Conservation (phyloP, 1,140 invertebrate genomes). For the Hylaeus volcanicus region DNA sequence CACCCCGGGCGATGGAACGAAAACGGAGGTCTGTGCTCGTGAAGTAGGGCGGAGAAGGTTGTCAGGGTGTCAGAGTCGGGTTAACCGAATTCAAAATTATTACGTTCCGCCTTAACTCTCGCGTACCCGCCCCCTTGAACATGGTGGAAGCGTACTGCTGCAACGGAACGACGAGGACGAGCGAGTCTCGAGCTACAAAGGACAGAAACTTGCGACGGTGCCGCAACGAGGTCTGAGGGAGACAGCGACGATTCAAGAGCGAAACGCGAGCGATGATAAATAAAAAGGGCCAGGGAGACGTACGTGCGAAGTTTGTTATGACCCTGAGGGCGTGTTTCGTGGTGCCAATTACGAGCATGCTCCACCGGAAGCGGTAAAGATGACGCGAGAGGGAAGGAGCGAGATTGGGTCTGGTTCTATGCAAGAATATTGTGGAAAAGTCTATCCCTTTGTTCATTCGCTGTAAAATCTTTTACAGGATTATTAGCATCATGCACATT, state of each 20-base stretch:
- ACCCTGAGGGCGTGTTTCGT: neutral
- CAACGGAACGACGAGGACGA: neutral
- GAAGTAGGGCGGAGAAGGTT: constrained; percentile 54
- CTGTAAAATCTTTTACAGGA: too few relatives aligned
- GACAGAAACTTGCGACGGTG: constrained; percentile 2
- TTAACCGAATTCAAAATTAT: constrained; percentile 68
- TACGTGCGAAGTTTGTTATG: constrained; percentile 29
- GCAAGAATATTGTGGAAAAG: neutral
- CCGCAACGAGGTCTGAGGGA: neutral
- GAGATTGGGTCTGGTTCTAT: neutral
- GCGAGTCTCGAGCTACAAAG: neutral
- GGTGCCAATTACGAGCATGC: constrained; percentile 26
- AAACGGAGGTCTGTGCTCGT: constrained; percentile 16
- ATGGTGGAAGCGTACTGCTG: constrained; percentile 4
- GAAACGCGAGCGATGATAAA: constrained; percentile 3
- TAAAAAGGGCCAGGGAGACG: neutral
- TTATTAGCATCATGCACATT: too few relatives aligned
- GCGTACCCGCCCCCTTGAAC: constrained; percentile 18
- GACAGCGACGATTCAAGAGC: constrained; percentile 5
- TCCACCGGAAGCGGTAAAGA: neutral
- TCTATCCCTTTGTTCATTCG: too few relatives aligned
- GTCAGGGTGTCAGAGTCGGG: constrained; percentile 49
- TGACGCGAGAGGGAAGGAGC: neutral
- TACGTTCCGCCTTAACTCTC: constrained; percentile 51
- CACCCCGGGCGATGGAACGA: constrained; percentile 18